phyloP scores from a whole-genome alignment of 2,113 vertebrate genomes.

The Dermatemys mawii region DNA sequence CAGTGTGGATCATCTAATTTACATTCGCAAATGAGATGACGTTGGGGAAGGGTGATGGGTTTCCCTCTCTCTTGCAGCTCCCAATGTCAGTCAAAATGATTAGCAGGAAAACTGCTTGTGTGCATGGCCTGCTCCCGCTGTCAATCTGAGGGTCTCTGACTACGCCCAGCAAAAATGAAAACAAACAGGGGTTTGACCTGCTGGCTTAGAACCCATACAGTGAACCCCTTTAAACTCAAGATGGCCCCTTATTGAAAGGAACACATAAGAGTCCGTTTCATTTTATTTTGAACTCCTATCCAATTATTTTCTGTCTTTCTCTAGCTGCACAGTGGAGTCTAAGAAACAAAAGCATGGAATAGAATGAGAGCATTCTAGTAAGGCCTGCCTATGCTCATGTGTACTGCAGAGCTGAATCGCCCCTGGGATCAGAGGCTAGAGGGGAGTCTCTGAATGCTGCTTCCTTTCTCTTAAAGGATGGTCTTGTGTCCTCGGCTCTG shows the following conservation, averaged over 20 bases:
- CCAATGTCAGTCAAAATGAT: background rate
- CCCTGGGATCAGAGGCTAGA: background rate
- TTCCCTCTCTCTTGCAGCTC: background rate
- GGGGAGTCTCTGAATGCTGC: background rate
- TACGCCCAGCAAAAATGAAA: background rate
- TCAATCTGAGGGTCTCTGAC: background rate
- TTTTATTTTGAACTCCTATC: background rate
- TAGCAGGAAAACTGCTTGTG: background rate
- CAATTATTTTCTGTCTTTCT: background rate
- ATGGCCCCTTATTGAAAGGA: background rate
- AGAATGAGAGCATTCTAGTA: background rate
- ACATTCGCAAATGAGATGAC: background rate
- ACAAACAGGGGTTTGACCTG: background rate
- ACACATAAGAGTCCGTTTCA: background rate
- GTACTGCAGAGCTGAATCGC: background rate
- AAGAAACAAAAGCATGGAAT: background rate
- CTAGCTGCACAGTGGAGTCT: background rate
- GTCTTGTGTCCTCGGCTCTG: background rate
- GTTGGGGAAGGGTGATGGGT: background rate
- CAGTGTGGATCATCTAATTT: background rate
- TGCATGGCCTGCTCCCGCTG: background rate
- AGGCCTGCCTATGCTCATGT: background rate
- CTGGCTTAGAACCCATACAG: background rate
- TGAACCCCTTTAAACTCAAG: background rate
- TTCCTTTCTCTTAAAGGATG: background rate